A percentile compares a stretch with the other conserved stretches of the same genome.
Conservation (phyloP, 2,888 invertebrate species). For the Xylota segnis region DNA sequence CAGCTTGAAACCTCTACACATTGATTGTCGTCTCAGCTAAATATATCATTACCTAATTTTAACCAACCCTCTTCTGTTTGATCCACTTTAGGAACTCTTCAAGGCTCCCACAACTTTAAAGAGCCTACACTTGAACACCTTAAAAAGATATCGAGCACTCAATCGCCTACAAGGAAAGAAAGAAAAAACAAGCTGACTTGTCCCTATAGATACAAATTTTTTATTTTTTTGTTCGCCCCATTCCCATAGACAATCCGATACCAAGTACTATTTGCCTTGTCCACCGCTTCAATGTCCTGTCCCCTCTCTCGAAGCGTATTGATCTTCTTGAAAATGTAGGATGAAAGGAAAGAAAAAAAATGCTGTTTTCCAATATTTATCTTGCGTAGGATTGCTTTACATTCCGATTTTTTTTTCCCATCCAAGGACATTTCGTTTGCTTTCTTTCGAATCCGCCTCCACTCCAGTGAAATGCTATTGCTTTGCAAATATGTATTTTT, state of each 20-base stretch:
- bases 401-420: constrained; percentile 14
- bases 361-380: constrained; percentile 45
- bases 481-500: constrained; percentile 46
- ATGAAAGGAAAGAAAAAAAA: background rate
- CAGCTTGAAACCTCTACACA: background rate
- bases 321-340: constrained; percentile 39
- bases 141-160: constrained; percentile 14
- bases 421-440: constrained; percentile 9
- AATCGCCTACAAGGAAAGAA: constrained; percentile 7
- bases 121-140: constrained; percentile 35
- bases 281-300: constrained; percentile 41
- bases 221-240: background rate
- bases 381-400: constrained; percentile 63
- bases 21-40: background rate
- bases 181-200: background rate
- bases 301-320: constrained; percentile 36
- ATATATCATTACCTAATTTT: background rate
- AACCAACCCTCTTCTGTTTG: background rate
- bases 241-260: constrained; percentile 9
- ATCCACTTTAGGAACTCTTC: background rate
- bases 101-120: constrained; percentile 10
- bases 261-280: constrained; percentile 49
- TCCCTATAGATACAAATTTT: constrained; percentile 31
- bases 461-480: background rate
- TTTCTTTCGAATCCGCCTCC: background rate